These are phyloP conservation scores for Schizothorax lantsangensis DNA, from an alignment of 2,797 vertebrate genomes.

Conservation along the genomic window DNA sequence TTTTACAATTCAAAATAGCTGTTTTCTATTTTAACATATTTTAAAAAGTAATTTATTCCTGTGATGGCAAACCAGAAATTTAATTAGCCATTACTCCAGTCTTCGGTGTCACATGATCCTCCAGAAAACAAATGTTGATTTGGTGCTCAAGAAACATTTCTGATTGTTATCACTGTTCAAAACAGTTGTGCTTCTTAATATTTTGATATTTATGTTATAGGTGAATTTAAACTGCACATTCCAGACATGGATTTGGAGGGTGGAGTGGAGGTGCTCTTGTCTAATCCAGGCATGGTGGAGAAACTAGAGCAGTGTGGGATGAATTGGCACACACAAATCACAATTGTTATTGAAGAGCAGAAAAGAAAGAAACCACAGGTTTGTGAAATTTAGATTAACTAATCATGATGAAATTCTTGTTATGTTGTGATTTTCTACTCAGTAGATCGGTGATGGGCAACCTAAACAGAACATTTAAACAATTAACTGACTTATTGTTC, in stretches of 20 bases:
- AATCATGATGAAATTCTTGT: not conserved
- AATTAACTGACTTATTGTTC: not conserved
- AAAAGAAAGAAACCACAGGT: slow-evolving; percentile 87
- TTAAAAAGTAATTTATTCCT: not conserved
- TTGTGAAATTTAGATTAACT: slow-evolving; percentile 18
- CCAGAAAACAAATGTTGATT: not conserved
- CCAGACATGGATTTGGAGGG: slow-evolving; percentile 82
- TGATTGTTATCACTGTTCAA: not conserved
- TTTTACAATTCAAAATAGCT: not conserved
- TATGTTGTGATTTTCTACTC: not conserved
- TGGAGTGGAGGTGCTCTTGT: slow-evolving; percentile 73
- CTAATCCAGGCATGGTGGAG: slow-evolving; percentile 73
- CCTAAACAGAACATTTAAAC: not conserved
- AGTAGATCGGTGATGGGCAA: not conserved
- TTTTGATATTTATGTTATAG: slow-evolving; percentile 66
- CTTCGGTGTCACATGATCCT: not conserved
- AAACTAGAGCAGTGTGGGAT: slow-evolving; percentile 83
- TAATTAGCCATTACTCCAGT: not conserved
- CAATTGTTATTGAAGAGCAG: slow-evolving; percentile 79
- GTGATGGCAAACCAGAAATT: not conserved
- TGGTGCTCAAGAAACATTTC: not conserved
- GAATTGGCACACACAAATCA: slow-evolving; percentile 89
- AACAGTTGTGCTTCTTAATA: not conserved
- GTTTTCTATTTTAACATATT: not conserved
- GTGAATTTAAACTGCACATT: slow-evolving; percentile 82